Percentiles rank a stretch among this genome's conserved stretches.
Evolutionary conservation across 2,888 invertebrate genomes (phyloP).

Genomic region (Anthrax anthrax): DNA sequence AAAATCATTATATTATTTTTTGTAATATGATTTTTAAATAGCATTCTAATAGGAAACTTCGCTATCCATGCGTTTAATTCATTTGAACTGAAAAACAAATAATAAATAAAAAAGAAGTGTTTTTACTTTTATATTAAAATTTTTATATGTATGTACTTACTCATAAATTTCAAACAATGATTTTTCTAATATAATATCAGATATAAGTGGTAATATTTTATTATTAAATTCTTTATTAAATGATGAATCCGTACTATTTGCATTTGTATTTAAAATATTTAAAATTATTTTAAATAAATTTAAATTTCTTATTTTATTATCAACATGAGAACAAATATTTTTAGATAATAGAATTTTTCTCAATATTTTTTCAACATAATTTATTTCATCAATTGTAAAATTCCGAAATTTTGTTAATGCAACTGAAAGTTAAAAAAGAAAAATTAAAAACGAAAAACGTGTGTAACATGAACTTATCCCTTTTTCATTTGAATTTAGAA

Average conservation of each 20-base stretch:
- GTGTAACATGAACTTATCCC: no score
- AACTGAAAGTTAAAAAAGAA: no score
- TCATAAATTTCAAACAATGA: constrained; percentile 27
- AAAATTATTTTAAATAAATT: constrained; percentile 22
- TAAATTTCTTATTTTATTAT: constrained; percentile 18
- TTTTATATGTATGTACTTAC: constrained; percentile 15
- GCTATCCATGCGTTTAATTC: constrained; percentile 39
- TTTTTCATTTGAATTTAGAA: no score
- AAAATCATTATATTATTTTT: constrained; percentile 41
- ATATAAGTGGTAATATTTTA: constrained; percentile 35
- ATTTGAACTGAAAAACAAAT: constrained; percentile 19
- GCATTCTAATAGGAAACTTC: constrained; percentile 41
- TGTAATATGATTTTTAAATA: constrained; percentile 38
- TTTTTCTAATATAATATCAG: constrained; percentile 34
- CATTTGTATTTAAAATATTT: constrained; percentile 15
- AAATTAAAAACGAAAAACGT: no score
- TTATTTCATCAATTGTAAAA: not conserved
- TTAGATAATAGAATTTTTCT: constrained; percentile 19
- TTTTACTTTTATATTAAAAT: no score
- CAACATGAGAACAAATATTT: constrained; percentile 15
- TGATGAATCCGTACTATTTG: constrained; percentile 17
- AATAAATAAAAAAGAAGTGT: not conserved
- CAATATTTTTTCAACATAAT: constrained; percentile 16
- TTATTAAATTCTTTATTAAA: constrained; percentile 22
- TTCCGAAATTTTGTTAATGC: not conserved